Evolutionary conservation across 2,888 invertebrate genomes (phyloP), one percentile per base, ranked within the genome.

Genomic region (Eristalis tenax): DNA sequence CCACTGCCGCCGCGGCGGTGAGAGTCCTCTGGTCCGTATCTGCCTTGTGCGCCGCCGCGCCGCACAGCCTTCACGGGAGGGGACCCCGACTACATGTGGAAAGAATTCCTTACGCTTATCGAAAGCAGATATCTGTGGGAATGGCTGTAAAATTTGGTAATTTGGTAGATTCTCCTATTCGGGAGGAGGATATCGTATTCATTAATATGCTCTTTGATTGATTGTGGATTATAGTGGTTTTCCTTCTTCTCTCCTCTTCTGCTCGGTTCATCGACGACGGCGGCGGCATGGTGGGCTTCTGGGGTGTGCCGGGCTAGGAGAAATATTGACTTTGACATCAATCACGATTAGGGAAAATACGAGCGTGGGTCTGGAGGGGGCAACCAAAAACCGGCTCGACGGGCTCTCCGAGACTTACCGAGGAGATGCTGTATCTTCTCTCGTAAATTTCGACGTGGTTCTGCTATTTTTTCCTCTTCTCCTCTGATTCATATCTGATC

Each of bases 151-250:
- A 71, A 76, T 71, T 71, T 26, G 18, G 76, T 77, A 77, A 77
- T 77, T 73, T 77, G 73, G 66, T 76, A 63, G 50, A 59, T 73
- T 81, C 59, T 23, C 26, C 26, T 76, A 81, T 76, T 80, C 61
- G 22, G 66, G 43, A 68, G 68, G 32, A 65, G 73, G 35, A 38
- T 56, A 81, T 77, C 50, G 35, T 77, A 81, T 85, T 69, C 81
- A 81, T 85, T 85, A 77, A 69, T 77, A 77, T 81, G 77, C 11
- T 26, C 59, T 77, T 85, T 77, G 76, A 81, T 81, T 64, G 76
- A 81, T 85, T 85, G 85, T 73, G 71, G 71, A 77, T 80, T 83
- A 40, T 61, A 71, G 57, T n/a, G 59, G 59, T 50, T 64, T 50
- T 56, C 63, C 3, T 69, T 65, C 11, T 66, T 74, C 38, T 74